A percentile compares a stretch with the other conserved stretches of the same genome.
These are phyloP conservation scores for Venustoraphidia nigricollis DNA, from an alignment of 2,888 invertebrate genomes.

Conservation along the genomic window DNA sequence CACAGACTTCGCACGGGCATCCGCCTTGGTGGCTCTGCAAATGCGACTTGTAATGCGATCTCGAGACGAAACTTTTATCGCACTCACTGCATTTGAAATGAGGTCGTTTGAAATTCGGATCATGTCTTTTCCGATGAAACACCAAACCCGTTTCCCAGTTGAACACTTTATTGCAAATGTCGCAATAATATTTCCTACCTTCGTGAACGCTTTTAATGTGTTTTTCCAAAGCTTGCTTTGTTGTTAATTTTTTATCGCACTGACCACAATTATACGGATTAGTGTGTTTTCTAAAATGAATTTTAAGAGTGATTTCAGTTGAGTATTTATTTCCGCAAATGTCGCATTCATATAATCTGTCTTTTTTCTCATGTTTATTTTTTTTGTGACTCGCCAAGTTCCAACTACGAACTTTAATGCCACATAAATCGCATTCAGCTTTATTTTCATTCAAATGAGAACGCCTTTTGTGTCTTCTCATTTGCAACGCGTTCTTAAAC, in stretches of 20 bases:
- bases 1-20: constrained; percentile 13
- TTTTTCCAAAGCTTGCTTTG: background rate
- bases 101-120: background rate
- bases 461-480: too few species aligned
- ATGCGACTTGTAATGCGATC: constrained; percentile 15
- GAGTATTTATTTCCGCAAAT: constrained; percentile 3
- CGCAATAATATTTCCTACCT: constrained; percentile 1
- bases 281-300: background rate
- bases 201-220: constrained; percentile 2
- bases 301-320: constrained; percentile 1
- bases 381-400: constrained; percentile 15
- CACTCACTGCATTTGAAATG: constrained; percentile 13
- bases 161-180: constrained; percentile 5
- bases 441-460: too few species aligned
- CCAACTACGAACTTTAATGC: constrained; percentile 8
- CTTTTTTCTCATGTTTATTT: background rate
- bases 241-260: background rate
- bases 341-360: background rate
- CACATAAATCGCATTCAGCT: too few species aligned
- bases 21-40: constrained; percentile 19
- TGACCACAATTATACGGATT: constrained; percentile 1
- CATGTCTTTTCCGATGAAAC: constrained; percentile 1
- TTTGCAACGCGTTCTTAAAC: too few species aligned
- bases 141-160: constrained; percentile 2
- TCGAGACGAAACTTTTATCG: constrained; percentile 14